phyloP scores from a whole-genome alignment of 2,113 vertebrate genomes.

The Nothoprocta pentlandii region DNA sequence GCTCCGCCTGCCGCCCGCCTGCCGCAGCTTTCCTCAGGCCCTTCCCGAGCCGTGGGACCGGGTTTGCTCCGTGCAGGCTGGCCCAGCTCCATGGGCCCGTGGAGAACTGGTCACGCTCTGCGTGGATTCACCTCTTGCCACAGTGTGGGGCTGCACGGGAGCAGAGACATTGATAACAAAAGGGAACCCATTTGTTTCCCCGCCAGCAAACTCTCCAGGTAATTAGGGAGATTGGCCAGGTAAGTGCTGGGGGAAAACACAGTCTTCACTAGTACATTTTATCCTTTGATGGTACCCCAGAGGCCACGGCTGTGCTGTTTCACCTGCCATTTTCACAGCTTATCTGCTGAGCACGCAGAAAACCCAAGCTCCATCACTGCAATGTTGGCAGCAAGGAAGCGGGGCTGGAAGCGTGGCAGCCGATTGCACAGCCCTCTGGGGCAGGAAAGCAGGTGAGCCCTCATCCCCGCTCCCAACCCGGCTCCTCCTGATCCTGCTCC shows the following conservation, averaged over 20 bases:
- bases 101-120: too few relatives aligned
- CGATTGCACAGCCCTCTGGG: too few relatives aligned
- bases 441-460: too few relatives aligned
- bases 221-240: neutral
- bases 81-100: too few relatives aligned
- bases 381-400: neutral
- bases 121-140: neutral
- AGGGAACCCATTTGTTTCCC: neutral
- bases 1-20: slow-evolving; percentile 40
- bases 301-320: neutral
- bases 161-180: neutral
- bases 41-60: neutral
- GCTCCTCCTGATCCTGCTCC: too few relatives aligned
- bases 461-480: too few relatives aligned
- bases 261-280: fast-evolving
- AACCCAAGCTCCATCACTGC: fast-evolving
- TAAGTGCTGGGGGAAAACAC: neutral
- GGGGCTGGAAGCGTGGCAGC: neutral
- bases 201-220: neutral
- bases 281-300: neutral
- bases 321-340: neutral
- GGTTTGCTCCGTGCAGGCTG: neutral
- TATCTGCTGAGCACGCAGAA: neutral
- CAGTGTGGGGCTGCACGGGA: neutral
- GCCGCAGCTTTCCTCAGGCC: neutral